Conservation (phyloP, 1,140 invertebrate species). For the Pseudomyrmex pallidus region DNA sequence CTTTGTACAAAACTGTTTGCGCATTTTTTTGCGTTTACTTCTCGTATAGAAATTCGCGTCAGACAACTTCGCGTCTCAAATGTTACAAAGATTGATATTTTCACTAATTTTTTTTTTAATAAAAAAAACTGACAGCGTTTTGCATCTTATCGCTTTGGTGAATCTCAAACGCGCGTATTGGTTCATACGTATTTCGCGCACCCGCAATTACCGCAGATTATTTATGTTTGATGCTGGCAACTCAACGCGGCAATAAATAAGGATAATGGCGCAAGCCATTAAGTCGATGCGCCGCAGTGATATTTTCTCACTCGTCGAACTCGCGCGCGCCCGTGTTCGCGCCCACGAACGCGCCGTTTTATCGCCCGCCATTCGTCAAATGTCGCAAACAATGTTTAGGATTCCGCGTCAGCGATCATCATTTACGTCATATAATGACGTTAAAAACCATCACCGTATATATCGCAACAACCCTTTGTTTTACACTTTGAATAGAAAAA, state of each 20-base stretch:
- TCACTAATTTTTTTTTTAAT: too few species aligned
- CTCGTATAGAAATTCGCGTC: neutral
- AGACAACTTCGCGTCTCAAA: neutral
- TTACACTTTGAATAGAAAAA: neutral
- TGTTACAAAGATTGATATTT: too few species aligned
- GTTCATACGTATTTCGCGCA: constrained; percentile 10
- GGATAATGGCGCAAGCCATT: constrained; percentile 82
- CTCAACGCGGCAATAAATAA: constrained; percentile 82
- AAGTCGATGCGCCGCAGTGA: constrained; percentile 82
- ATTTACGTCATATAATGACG: constrained; percentile 56
- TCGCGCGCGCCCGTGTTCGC: constrained; percentile 76
- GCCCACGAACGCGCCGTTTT: constrained; percentile 78
- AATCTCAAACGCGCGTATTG: neutral
- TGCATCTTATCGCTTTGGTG: neutral
- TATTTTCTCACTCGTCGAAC: constrained; percentile 83
- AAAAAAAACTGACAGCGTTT: neutral
- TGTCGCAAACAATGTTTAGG: constrained; percentile 61
- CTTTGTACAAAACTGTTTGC: neutral
- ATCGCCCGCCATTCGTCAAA: constrained; percentile 80
- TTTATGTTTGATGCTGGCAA: constrained; percentile 82
- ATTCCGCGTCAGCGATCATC: constrained; percentile 33
- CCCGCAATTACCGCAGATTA: constrained; percentile 83
- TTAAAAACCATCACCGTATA: neutral
- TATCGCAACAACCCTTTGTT: neutral
- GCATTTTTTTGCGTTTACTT: neutral